Base-by-base conservation (phyloP, 2,113 vertebrate species). In the Pseudorasbora parva region DNA sequence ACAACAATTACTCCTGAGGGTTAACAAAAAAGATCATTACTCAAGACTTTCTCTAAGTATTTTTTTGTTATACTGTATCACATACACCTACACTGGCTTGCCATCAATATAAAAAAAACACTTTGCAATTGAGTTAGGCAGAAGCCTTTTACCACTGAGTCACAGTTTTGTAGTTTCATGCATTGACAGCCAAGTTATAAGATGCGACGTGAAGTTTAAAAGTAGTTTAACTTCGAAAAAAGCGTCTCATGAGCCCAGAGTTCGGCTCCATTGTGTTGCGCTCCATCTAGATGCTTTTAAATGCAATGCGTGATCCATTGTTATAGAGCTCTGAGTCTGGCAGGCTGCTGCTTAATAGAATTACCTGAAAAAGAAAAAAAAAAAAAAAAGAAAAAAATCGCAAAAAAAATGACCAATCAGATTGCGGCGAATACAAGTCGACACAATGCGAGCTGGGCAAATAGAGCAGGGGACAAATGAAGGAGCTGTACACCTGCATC, bases 401-500 rank as follows among this genome's bases (percentile, higher is more conserved):
- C 30, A 30, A 1, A 78, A 30, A 43, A 78, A 59, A 37, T 19
- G 37, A 66, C 78, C 78, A 80, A 81, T 54, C 47, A 81, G 78
- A 56, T 10, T 9, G 19, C 7, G 1, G 45, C 60, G 7, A 64
- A 60, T 8, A 14, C 27, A 43, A n/a, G 8, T 41, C 19, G 54
- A 57, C 49, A 76, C 74, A 49, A 76, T 37, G 51, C 17, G 51
- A 76, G 19, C 74, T 23, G 74, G 56, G 54, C 51, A 21, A 49
- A 49, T 47, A 64, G 43, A 66, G 77, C 41, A 66, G 77, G 59
- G 77, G 43, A 66, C 77, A 66, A 66, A 49, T 79, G 77, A 79
- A 79, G 77, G 77, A 79, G 59, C 59, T 30, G 21, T 41, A 23
- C 78, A 81, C 62, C 64, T 81, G 78, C 78, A 81, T 81, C 78